Conservation (phyloP, 2,113 vertebrate genomes). For the Tetrao urogallus region DNA sequence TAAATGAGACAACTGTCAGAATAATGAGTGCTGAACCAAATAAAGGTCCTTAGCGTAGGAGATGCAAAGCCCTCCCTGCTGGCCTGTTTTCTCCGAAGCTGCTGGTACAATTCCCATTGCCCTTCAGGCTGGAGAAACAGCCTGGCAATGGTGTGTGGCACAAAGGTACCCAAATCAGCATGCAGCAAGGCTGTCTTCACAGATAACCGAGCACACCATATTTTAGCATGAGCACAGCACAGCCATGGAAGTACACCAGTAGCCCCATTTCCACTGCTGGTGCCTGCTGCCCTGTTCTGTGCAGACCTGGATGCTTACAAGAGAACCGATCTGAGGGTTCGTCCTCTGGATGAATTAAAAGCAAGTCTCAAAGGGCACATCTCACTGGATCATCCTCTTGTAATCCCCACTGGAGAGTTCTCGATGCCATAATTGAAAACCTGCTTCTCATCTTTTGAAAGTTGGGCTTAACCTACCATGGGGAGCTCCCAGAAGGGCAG, state of each 20-base stretch:
- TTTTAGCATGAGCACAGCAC: not conserved
- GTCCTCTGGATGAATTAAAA: not conserved
- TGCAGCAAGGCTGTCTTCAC: not conserved
- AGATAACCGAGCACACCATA: not conserved
- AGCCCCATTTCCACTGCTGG: not conserved
- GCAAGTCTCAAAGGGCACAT: not conserved
- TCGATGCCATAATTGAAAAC: constrained; percentile 44
- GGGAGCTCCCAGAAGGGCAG: constrained; percentile 12
- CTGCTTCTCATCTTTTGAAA: constrained; percentile 22
- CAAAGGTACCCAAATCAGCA: not conserved
- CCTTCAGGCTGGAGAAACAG: constrained; percentile 21
- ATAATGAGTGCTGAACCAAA: constrained; percentile 53
- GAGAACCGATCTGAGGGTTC: not conserved
- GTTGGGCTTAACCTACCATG: not conserved
- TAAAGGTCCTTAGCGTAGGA: not conserved
- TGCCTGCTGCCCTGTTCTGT: constrained; percentile 8
- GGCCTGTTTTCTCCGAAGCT: constrained; percentile 7
- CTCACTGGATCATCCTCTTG: not conserved
- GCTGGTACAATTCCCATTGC: constrained; percentile 16
- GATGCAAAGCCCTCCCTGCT: constrained; percentile 29
- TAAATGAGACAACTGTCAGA: constrained; percentile 69
- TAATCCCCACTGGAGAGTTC: not conserved
- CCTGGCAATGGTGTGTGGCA: not conserved
- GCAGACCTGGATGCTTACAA: not conserved
- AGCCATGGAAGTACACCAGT: rapidly evolving